Base-by-base conservation (phyloP, 2,797 vertebrate species). In the Mallotus villosus region DNA sequence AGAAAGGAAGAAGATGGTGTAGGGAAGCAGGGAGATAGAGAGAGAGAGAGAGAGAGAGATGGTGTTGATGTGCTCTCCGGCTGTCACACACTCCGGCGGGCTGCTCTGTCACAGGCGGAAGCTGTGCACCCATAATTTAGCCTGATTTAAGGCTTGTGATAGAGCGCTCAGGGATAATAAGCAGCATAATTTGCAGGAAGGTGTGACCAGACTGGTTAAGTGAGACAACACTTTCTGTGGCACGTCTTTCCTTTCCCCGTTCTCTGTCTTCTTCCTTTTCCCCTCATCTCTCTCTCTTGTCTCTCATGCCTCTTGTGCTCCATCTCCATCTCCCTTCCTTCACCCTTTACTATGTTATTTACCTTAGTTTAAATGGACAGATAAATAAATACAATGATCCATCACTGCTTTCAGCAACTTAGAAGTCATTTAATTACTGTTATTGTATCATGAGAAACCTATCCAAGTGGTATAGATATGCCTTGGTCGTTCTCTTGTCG, bases 141-240 rank as follows among this genome's bases (percentile, higher is more conserved):
- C 78, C 78, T 89, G 91, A 91, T 88, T 89, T 85, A 87, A 80
- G 74, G 80, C 82, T 24, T 62, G 78, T 21, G 81, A 89, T 90
- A 80, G 78, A 87, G 81, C 41, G 25, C 86, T 85, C 79, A 82
- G 73, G 86, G 83, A 86, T 89, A 91, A 91, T 92, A 91, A 91
- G 87, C 85, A 80, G 78, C 74, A 75, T 91, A 83, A 92, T 91
- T 87, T 90, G 83, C 82, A 79, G 84, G 74, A 80, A 83, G 84
- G 82, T 91, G 90, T 90, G 87, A 91, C 82, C 73, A 76, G 89
- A 88, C 84, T 89, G 58, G 63, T 63, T 86, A 85, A 90, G 75
- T 70, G 74, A 70, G 80, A 74, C 12, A 60, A 2, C 3, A n/a
- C 37, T 37, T 64, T 21, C 63, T 21, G 29, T 9, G 11, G 62